Conservation (phyloP, 2,888 invertebrate species). For the Eudemis profundana region DNA sequence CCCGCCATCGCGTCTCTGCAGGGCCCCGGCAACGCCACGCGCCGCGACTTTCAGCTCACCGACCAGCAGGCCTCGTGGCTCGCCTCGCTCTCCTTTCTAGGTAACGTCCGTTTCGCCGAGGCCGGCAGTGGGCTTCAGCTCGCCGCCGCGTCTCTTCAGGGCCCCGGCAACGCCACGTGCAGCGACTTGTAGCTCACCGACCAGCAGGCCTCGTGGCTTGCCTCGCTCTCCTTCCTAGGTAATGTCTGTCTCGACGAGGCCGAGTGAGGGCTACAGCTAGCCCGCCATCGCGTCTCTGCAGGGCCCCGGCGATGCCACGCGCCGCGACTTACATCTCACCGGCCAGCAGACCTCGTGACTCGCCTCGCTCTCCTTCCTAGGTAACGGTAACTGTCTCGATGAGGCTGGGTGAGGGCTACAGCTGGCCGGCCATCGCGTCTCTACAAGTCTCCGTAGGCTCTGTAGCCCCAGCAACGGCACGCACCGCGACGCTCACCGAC, state of each 20-base stretch:
- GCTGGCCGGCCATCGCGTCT: no score
- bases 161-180: constrained; percentile 70
- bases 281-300: no score
- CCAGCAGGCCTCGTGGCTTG: constrained; percentile 91
- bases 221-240: constrained; percentile 89
- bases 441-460: no score
- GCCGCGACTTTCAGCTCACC: constrained; percentile 85
- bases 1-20: constrained; percentile 90
- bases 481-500: no score
- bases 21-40: constrained; percentile 80
- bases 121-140: no score
- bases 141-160: no score
- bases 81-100: constrained; percentile 89
- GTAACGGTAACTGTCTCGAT: constrained; percentile 61
- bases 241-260: constrained; percentile 40
- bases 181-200: constrained; percentile 86
- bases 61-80: constrained; percentile 91
- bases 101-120: constrained; percentile 60
- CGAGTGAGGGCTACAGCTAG: no score
- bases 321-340: constrained; percentile 85
- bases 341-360: constrained; percentile 91
- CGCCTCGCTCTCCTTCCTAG: constrained; percentile 89
- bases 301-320: constrained; percentile 66
- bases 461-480: no score
- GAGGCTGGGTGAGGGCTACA: no score